phyloP scores from a whole-genome alignment of 1,140 invertebrate genomes.

The Aphelenchoides besseyi region DNA sequence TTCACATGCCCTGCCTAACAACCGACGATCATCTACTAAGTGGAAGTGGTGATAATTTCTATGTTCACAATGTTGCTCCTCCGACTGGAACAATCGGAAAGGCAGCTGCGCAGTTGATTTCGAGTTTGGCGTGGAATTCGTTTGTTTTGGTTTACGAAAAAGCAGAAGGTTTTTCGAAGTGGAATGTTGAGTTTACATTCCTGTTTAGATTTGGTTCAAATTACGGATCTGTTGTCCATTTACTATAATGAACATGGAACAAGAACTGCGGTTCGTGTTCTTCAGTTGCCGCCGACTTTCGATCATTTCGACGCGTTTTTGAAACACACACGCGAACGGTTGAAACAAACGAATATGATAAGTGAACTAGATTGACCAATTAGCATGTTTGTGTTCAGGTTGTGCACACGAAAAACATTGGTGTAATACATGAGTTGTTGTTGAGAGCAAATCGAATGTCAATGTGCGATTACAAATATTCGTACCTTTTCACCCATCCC shows the following conservation, averaged over 20 bases:
- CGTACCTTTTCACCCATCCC: constrained; percentile 57
- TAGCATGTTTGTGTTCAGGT: constrained; percentile 38
- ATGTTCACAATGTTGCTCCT: constrained; percentile 53
- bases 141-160: constrained; percentile 56
- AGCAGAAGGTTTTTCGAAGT: constrained; percentile 27
- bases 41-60: constrained; percentile 35
- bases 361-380: constrained; percentile 13
- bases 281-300: constrained; percentile 39
- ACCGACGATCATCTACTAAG: constrained; percentile 23
- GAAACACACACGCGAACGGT: constrained; percentile 50
- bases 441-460: constrained; percentile 48
- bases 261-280: constrained; percentile 38
- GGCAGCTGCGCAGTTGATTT: constrained; percentile 48
- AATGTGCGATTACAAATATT: constrained; percentile 55
- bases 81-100: constrained; percentile 29
- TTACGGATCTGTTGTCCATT: constrained; percentile 44
- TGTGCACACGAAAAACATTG: constrained; percentile 52
- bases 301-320: constrained; percentile 47
- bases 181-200: background rate
- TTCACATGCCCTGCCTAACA: constrained; percentile 51
- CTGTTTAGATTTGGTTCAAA: constrained; percentile 35
- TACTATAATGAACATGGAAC: constrained; percentile 31
- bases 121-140: constrained; percentile 48
- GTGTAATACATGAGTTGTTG: constrained; percentile 51
- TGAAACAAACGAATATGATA: constrained; percentile 57